Base-by-base conservation (phyloP, 1,140 invertebrate genomes). In the Formica selysi region DNA sequence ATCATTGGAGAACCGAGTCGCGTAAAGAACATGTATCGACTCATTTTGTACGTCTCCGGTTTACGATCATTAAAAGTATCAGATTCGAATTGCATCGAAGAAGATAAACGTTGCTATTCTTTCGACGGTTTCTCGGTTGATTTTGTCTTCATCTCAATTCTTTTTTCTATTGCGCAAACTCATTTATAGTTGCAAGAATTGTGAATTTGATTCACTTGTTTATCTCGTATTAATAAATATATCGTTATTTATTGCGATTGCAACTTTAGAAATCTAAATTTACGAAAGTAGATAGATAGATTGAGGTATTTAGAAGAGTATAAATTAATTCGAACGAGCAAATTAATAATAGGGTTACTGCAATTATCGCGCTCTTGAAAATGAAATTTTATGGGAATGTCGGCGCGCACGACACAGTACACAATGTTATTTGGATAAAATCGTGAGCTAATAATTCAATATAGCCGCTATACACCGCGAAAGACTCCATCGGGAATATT, bases 401-500 rank as follows among this genome's bases (percentile, higher is more conserved):
- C 26, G 41, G 3, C 41, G 38, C 64, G 22, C n/a, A 36, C 65
- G 22, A 70, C 38, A 51, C n/a, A 41, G 13, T 44, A 11, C 38
- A 29, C 48, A 19, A 73, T 61, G 38, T 73, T 38, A 81, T 81
- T 81, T 71, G 38, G 26, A 41, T 81, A 59, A 81, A 73, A 81
- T 81, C 67, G 16, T 71, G 57, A 61, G 65, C 78, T 44, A 44
- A 44, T 73, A 73, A 81, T 73, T 81, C 38, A 81, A 81, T 44
- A 36, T 57, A 22, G 16, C 11, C 32, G 51, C 36, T 41, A 16
- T 51, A 59, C 11, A 10, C 36, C 22, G n/a, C 29, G 64, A 57
- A 80, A 19, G 48, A 81, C 65, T 81, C 48, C 44, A 71, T 81
- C 36, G 78, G 78, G 80, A 86, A 89, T 89, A 90, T 89, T 65